These are phyloP conservation scores for Antrozous pallidus DNA, from an alignment of 2,797 vertebrate genomes.

Conservation along the genomic window DNA sequence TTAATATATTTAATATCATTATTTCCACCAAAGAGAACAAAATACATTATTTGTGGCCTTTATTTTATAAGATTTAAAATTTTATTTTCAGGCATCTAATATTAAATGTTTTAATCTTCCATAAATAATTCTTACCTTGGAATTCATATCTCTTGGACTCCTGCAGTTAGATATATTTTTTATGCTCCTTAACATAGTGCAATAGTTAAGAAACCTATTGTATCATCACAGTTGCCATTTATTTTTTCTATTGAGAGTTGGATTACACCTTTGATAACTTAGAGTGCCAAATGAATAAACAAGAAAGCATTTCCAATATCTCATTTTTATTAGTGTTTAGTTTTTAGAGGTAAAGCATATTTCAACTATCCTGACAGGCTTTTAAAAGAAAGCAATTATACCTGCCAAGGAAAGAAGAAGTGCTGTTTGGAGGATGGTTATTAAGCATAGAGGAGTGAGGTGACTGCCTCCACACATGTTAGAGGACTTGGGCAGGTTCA, in stretches of 20 bases:
- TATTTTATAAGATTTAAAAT: not conserved
- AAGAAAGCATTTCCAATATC: not conserved
- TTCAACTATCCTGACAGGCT: not conserved
- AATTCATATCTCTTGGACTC: not conserved
- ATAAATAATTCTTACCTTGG: not conserved
- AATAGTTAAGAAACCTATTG: constrained; percentile 22
- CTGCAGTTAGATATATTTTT: not conserved
- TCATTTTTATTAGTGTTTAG: not conserved
- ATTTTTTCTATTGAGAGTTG: not conserved
- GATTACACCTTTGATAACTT: constrained; percentile 20
- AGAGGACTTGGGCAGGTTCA: not conserved
- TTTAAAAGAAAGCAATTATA: constrained; percentile 31
- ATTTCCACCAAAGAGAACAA: not conserved
- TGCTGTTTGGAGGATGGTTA: not conserved
- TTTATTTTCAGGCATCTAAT: not conserved
- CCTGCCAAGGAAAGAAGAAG: not conserved
- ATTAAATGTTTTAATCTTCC: constrained; percentile 3
- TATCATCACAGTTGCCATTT: not conserved
- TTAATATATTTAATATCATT: not conserved
- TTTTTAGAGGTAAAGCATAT: not conserved
- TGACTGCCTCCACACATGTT: not conserved
- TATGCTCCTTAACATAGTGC: not conserved
- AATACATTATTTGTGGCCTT: not conserved
- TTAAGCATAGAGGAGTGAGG: not conserved
- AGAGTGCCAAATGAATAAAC: constrained; percentile 43